These are phyloP conservation scores for Diplosoma virens DNA, from an alignment of 23 tunicate species.

Conservation along the genomic window DNA sequence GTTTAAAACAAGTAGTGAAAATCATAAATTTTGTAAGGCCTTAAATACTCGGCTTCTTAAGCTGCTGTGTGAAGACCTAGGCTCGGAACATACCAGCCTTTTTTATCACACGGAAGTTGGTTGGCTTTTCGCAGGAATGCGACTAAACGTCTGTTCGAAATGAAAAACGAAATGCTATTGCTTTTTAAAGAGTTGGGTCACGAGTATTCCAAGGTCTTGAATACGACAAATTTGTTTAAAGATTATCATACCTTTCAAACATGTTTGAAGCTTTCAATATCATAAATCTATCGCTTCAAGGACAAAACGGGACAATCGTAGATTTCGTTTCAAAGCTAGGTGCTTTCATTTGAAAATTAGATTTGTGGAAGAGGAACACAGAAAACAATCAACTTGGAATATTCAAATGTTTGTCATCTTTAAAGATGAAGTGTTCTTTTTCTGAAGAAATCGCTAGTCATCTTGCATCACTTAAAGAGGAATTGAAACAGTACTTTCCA, in stretches of 20 bases:
- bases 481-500: conserved; percentile 31
- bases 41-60: conserved; percentile 42
- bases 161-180: conserved; percentile 15
- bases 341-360: conserved; percentile 16
- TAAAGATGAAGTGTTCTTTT: conserved; percentile 22
- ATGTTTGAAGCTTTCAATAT: conserved; percentile 25
- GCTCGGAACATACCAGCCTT: conserved; percentile 35
- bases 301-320: conserved; percentile 24
- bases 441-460: conserved; percentile 30
- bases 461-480: conserved; percentile 28
- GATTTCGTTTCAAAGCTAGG: conserved; percentile 23
- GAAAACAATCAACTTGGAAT: conserved; percentile 24
- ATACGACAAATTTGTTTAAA: conserved; percentile 24
- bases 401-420: conserved; percentile 21
- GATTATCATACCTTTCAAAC: conserved; percentile 27
- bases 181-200: conserved; percentile 26
- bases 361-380: conserved; percentile 25
- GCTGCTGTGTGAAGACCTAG: conserved; percentile 43
- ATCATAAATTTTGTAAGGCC: conserved; percentile 40
- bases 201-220: conserved; percentile 18
- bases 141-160: conserved; percentile 22
- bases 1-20: conserved; percentile 29
- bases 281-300: conserved; percentile 23
- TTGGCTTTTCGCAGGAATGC: conserved; percentile 40
- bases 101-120: conserved; percentile 36